Percentiles rank a stretch among this genome's conserved stretches.
phyloP scores from a whole-genome alignment of 1,140 invertebrate genomes.

The Ceratosolen solmsi region DNA sequence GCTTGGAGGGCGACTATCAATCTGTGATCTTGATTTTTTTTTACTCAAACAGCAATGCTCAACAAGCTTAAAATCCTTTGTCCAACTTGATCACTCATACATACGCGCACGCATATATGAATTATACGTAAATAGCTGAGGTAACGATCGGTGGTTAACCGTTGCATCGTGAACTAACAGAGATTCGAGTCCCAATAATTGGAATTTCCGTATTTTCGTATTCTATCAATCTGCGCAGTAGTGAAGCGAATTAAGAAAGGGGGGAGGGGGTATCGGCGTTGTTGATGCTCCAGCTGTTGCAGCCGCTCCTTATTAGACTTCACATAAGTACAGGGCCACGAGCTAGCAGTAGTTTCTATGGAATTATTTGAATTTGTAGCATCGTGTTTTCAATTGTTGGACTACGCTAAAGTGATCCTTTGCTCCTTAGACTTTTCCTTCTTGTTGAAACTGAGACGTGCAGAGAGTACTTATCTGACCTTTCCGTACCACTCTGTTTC shows the following conservation, averaged over 20 bases:
- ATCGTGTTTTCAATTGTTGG: neutral
- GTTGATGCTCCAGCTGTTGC: neutral
- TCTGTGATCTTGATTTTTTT: neutral
- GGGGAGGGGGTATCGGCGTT: neutral
- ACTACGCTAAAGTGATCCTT: neutral
- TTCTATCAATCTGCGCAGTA: neutral
- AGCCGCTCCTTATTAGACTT: neutral
- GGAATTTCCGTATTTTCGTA: neutral
- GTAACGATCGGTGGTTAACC: neutral
- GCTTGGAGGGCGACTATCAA: neutral
- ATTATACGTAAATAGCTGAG: neutral
- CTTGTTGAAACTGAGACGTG: neutral
- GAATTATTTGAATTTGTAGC: slow-evolving; percentile 5
- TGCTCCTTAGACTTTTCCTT: neutral
- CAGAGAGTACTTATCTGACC: neutral
- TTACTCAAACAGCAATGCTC: neutral
- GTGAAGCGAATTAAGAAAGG: neutral
- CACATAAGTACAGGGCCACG: neutral
- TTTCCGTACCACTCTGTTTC: neutral
- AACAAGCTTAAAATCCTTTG: neutral
- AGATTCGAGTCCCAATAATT: neutral
- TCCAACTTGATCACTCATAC: neutral
- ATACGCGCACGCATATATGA: neutral
- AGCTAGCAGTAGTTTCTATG: neutral
- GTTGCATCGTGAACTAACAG: neutral